These are phyloP conservation scores for Leptocoma aspasia DNA, from an alignment of 2,113 vertebrate genomes.

Conservation along the genomic window DNA sequence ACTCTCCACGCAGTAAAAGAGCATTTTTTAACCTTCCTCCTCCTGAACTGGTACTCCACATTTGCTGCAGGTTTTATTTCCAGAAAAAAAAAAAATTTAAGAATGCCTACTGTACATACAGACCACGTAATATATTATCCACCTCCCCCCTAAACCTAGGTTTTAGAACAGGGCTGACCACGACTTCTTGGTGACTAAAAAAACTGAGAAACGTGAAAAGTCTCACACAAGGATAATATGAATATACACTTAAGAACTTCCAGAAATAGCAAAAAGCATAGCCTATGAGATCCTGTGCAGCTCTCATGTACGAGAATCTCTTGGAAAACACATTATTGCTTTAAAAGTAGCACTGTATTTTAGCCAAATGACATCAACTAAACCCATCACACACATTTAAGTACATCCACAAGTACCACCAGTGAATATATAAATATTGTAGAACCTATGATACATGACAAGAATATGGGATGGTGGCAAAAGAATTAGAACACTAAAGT, in stretches of 20 bases:
- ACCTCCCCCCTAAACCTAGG: neutral
- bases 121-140: neutral
- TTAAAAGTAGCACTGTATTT: neutral
- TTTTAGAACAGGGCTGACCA: neutral
- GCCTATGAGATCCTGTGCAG: neutral
- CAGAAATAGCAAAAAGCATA: neutral
- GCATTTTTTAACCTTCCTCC: neutral
- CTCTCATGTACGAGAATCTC: neutral
- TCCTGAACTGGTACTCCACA: neutral
- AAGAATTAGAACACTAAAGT: neutral
- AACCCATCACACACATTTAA: neutral
- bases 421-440: neutral
- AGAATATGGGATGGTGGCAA: neutral
- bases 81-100: neutral
- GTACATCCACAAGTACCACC: neutral
- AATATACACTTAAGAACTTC: neutral
- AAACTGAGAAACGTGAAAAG: neutral
- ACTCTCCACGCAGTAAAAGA: accelerated
- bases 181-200: neutral
- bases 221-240: neutral
- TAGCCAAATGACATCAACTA: neutral
- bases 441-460: neutral
- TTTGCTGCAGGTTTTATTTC: neutral
- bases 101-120: neutral
- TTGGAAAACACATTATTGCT: neutral